Percentiles rank a stretch among this genome's conserved stretches.
These are phyloP conservation scores for Clarias platycephalus DNA, from an alignment of 2,797 vertebrate genomes.

Conservation along the genomic window DNA sequence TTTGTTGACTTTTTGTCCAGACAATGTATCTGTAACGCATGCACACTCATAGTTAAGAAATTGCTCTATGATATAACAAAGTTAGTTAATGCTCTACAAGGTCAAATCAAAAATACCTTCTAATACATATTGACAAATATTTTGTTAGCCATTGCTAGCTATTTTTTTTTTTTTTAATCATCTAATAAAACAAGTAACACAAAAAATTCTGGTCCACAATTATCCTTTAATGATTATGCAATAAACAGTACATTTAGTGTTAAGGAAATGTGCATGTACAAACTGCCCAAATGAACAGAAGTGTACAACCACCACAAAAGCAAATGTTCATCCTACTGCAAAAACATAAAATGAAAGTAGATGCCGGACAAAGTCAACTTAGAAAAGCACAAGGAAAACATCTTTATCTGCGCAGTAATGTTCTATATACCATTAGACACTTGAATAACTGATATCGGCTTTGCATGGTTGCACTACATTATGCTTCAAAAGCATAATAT, in stretches of 20 bases:
- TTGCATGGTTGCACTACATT: conserved; percentile 46
- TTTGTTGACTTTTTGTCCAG: too few relatives aligned
- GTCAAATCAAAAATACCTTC: not conserved
- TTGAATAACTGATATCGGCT: conserved; percentile 38
- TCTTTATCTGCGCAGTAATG: conserved; percentile 46
- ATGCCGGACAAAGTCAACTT: conserved; percentile 40
- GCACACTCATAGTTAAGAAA: not conserved
- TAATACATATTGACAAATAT: not conserved
- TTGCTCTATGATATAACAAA: not conserved
- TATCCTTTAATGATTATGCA: conserved; percentile 58
- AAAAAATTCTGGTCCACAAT: conserved; percentile 59
- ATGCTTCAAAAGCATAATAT: conserved; percentile 46
- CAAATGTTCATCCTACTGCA: conserved; percentile 43
- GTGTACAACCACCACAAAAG: conserved; percentile 48
- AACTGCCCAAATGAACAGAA: conserved; percentile 46
- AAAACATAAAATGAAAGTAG: conserved; percentile 47
- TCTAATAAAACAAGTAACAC: not conserved
- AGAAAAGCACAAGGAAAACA: conserved; percentile 38
- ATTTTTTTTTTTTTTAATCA: not conserved
- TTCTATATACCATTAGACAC: conserved; percentile 48
- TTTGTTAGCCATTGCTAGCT: not conserved
- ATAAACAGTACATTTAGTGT: conserved; percentile 62
- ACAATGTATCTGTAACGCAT: not conserved
- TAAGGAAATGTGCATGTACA: conserved; percentile 48
- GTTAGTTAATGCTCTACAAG: not conserved